Evolutionary conservation across 2,113 vertebrate species (phyloP).

Genomic region (Pseudopipra pipra): DNA sequence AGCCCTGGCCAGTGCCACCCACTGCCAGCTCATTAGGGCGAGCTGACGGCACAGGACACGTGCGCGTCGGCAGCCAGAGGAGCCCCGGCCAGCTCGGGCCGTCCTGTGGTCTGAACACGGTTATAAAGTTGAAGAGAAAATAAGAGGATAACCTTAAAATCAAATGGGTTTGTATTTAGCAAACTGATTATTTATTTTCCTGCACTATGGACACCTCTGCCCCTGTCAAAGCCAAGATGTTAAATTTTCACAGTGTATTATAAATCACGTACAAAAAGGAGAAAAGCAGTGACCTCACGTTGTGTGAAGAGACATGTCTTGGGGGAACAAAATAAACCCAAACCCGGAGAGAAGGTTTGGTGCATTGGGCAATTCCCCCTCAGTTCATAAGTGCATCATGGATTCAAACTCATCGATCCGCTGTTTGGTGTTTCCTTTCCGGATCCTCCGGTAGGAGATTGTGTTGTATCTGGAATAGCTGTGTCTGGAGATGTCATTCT

Average conservation of each 20-base stretch:
- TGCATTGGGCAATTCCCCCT: neutral
- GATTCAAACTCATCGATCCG: conserved; percentile 91
- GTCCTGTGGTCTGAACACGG: neutral
- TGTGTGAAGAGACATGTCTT: neutral
- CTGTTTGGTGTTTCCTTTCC: conserved; percentile 91
- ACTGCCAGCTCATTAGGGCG: neutral
- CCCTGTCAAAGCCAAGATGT: conserved; percentile 13
- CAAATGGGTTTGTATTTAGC: neutral
- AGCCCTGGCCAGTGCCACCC: neutral
- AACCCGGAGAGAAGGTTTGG: neutral
- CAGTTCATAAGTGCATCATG: conserved; percentile 84
- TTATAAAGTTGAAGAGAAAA: neutral
- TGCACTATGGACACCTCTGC: neutral
- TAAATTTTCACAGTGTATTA: conserved; percentile 15
- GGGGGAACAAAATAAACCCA: neutral
- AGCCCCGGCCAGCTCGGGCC: neutral
- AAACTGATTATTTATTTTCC: conserved; percentile 45
- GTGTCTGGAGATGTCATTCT: conserved; percentile 80
- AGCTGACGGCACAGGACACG: neutral
- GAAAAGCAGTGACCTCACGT: neutral
- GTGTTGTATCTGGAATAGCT: conserved; percentile 87
- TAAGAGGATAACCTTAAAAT: neutral
- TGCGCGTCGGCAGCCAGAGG: neutral
- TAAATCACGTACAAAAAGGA: conserved; percentile 44
- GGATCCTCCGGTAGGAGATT: conserved; percentile 91